Conservation (phyloP, 2,888 invertebrate species). For the Aelia acuminata region DNA sequence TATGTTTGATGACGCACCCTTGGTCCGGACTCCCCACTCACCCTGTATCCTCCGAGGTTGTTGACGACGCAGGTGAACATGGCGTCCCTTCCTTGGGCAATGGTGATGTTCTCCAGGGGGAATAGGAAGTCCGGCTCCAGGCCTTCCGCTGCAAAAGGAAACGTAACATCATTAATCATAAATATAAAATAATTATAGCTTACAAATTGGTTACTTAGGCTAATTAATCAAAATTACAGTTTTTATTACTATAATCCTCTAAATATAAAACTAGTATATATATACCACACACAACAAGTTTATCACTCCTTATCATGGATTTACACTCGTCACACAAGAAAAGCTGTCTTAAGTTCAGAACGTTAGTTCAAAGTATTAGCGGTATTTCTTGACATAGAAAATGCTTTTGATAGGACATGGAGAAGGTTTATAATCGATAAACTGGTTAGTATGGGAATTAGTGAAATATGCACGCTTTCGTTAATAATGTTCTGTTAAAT, state of each 20-base stretch:
- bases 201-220: too few species aligned
- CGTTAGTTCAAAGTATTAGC: too few species aligned
- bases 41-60: constrained; percentile 87
- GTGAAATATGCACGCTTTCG: neutral
- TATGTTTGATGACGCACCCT: constrained; percentile 65
- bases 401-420: neutral
- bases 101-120: constrained; percentile 86
- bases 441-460: neutral
- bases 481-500: neutral
- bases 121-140: constrained; percentile 86
- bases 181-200: neutral
- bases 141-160: constrained; percentile 76
- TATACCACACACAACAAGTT: too few species aligned
- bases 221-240: too few species aligned
- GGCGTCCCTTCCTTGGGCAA: constrained; percentile 86
- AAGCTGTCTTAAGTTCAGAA: too few species aligned
- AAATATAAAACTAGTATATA: too few species aligned
- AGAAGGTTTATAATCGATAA: neutral
- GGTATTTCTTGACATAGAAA: neutral
- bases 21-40: constrained; percentile 81
- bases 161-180: too few species aligned
- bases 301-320: too few species aligned
- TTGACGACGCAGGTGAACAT: constrained; percentile 89
- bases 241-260: too few species aligned
- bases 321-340: too few species aligned